phyloP scores from a whole-genome alignment of 1,140 invertebrate species.

The Anagrus nilaparvatae region DNA sequence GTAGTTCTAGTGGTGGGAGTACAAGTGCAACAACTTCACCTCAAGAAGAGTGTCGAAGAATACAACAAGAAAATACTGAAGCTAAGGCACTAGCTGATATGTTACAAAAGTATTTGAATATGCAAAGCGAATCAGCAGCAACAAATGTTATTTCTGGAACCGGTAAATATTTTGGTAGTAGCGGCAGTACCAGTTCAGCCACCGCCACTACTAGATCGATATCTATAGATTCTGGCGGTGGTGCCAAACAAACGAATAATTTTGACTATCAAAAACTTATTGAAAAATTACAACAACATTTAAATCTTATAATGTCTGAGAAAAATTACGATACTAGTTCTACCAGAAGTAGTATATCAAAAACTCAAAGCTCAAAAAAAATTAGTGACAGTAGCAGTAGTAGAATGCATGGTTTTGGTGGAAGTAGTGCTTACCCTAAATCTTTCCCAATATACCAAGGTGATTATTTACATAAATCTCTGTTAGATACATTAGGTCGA shows the following conservation, averaged over 20 bases:
- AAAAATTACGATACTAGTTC: constrained; percentile 21
- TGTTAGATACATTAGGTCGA: constrained; percentile 53
- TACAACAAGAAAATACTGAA: constrained; percentile 40
- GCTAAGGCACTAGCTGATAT: constrained; percentile 50
- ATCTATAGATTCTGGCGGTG: constrained; percentile 4
- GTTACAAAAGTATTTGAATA: constrained; percentile 55
- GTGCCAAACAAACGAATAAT: not conserved
- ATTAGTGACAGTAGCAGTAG: not conserved
- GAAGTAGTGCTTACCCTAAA: constrained; percentile 18
- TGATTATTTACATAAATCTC: constrained; percentile 49
- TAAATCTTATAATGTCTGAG: constrained; percentile 41
- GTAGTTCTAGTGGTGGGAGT: constrained; percentile 13
- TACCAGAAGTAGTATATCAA: not conserved
- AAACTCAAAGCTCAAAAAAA: not conserved
- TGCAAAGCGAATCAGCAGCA: constrained; percentile 35
- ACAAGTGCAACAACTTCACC: constrained; percentile 27
- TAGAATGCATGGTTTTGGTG: constrained; percentile 16
- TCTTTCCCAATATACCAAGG: constrained; percentile 33
- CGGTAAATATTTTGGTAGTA: not conserved
- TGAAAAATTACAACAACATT: constrained; percentile 52
- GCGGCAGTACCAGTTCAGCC: not conserved
- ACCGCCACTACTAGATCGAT: constrained; percentile 3
- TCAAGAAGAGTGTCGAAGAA: constrained; percentile 15
- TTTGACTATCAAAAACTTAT: constrained; percentile 55
- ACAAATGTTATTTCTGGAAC: not conserved